phyloP scores from a whole-genome alignment of 2,797 vertebrate genomes.

The Melanotaenia nigrans region DNA sequence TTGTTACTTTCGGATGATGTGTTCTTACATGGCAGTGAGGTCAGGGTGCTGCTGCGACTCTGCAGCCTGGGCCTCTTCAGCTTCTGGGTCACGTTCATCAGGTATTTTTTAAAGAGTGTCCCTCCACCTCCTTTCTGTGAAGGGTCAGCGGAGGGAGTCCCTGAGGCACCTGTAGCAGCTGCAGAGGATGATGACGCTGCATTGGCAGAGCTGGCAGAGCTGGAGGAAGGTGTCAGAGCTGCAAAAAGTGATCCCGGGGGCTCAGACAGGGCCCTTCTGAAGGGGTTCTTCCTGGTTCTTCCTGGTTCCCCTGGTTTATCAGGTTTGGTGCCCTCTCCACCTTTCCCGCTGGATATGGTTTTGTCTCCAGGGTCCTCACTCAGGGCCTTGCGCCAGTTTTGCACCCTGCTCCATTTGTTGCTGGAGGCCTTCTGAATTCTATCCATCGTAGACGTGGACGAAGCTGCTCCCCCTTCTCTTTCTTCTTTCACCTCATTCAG shows the following conservation, averaged over 20 bases:
- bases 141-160: conserved; percentile 65
- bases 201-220: conserved; percentile 31
- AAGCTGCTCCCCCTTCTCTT: conserved; percentile 51
- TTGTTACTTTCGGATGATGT: background rate
- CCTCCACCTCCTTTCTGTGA: conserved; percentile 74
- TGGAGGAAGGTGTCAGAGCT: conserved; percentile 42
- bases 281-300: conserved; percentile 82
- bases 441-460: conserved; percentile 52
- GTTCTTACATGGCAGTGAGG: conserved; percentile 68
- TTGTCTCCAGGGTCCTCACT: conserved; percentile 77
- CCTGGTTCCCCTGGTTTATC: conserved; percentile 33
- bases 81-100: conserved; percentile 84
- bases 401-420: conserved; percentile 84
- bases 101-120: conserved; percentile 82
- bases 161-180: conserved; percentile 46
- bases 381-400: conserved; percentile 86
- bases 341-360: conserved; percentile 42
- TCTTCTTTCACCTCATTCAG: conserved; percentile 67
- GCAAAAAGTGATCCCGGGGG: conserved; percentile 76
- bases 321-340: conserved; percentile 62
- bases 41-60: conserved; percentile 61
- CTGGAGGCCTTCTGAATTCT: conserved; percentile 69
- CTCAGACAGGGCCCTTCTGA: conserved; percentile 88
- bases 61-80: conserved; percentile 81
- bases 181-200: conserved; percentile 37